phyloP scores from a whole-genome alignment of 2,797 vertebrate species.

The Clarias platycephalus region DNA sequence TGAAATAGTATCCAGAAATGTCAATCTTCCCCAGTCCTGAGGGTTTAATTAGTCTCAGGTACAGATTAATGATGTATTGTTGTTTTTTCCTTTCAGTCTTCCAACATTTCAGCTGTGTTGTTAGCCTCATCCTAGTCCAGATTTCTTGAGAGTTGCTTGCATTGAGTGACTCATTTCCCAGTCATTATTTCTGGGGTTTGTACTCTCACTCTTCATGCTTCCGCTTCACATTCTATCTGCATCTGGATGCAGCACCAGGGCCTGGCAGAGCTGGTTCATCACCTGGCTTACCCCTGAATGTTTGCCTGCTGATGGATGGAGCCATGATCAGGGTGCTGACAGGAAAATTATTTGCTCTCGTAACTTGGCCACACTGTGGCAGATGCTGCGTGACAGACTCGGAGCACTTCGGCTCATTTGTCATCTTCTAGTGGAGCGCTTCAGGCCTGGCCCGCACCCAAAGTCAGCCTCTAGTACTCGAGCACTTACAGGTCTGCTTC shows the following conservation, averaged over 20 bases:
- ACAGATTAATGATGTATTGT: not conserved
- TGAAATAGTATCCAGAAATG: slow-evolving; percentile 26
- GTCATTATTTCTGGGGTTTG: not conserved
- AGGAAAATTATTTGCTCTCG: slow-evolving; percentile 75
- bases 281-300: slow-evolving; percentile 25
- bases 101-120: not conserved
- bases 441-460: slow-evolving; percentile 44
- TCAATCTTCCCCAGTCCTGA: not conserved
- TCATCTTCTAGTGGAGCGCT: slow-evolving; percentile 67
- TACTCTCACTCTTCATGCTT: not conserved
- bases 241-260: not conserved
- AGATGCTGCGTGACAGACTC: slow-evolving; percentile 75
- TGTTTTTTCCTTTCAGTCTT: not conserved
- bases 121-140: not conserved
- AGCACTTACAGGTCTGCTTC: slow-evolving; percentile 36
- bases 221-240: not conserved
- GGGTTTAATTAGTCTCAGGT: not conserved
- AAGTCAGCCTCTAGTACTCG: slow-evolving; percentile 35
- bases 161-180: not conserved
- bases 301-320: slow-evolving; percentile 46
- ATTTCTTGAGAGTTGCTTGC: not conserved
- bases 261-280: not conserved
- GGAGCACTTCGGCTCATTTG: slow-evolving; percentile 66
- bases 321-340: slow-evolving; percentile 69
- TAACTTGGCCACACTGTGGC: slow-evolving; percentile 70